Conservation (phyloP, 2,113 vertebrate species). For the Takifugu bimaculatus region DNA sequence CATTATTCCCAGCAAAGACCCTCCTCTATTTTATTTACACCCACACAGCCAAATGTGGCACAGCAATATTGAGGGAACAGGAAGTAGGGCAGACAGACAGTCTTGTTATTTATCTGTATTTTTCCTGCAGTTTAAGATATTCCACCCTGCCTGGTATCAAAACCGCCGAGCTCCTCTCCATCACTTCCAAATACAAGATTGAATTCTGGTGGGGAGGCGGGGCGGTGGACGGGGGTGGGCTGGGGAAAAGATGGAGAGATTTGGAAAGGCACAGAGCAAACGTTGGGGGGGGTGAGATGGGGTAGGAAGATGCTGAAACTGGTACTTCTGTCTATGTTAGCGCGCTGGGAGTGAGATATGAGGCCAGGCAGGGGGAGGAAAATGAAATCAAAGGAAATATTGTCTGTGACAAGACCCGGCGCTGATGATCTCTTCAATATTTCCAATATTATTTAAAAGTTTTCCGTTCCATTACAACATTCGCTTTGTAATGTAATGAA, state of each 20-base stretch:
- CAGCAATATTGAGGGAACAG: slow-evolving; percentile 59
- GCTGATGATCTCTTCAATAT: neutral
- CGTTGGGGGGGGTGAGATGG: slow-evolving; percentile 20
- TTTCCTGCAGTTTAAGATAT: slow-evolving; percentile 60
- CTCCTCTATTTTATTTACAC: neutral
- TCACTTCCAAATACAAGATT: slow-evolving; percentile 65
- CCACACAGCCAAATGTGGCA: neutral
- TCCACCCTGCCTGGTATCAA: slow-evolving; percentile 54
- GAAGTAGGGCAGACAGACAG: slow-evolving; percentile 61
- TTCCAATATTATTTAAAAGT: too few species aligned
- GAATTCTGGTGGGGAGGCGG: slow-evolving; percentile 58
- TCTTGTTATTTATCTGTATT: slow-evolving; percentile 48
- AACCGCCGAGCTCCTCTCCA: slow-evolving; percentile 55
- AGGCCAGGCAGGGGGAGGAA: slow-evolving; percentile 27
- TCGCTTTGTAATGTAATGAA: slow-evolving; percentile 33
- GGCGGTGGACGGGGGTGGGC: slow-evolving; percentile 23
- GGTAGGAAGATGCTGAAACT: slow-evolving; percentile 22
- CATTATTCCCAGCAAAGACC: too few species aligned
- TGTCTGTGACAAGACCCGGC: slow-evolving; percentile 30
- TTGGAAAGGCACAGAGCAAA: slow-evolving; percentile 34
- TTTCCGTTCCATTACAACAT: too few species aligned
- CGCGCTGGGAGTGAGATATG: slow-evolving; percentile 25
- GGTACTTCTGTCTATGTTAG: slow-evolving; percentile 54
- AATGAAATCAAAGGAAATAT: slow-evolving; percentile 27
- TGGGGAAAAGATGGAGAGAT: slow-evolving; percentile 33